A percentile compares a stretch with the other conserved stretches of the same genome.
These are phyloP conservation scores for Camelus bactrianus DNA, from an alignment of 2,113 vertebrate species.

Conservation along the genomic window DNA sequence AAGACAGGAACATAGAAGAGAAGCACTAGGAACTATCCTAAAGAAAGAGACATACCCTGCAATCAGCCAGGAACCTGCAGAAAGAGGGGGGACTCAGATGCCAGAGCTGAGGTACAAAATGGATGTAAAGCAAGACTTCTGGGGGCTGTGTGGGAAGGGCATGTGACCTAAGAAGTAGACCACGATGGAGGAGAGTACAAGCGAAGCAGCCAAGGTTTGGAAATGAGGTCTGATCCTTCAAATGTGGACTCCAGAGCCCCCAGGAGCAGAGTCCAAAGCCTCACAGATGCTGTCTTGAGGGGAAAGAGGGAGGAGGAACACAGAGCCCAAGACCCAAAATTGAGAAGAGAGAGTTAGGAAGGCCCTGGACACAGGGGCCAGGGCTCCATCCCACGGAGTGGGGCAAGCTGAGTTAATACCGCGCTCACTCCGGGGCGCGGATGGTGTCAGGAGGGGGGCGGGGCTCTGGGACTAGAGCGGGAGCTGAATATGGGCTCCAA, in stretches of 20 bases:
- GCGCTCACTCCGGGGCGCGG: not conserved
- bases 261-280: not conserved
- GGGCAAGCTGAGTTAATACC: not conserved
- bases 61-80: not conserved
- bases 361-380: not conserved
- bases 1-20: not conserved
- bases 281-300: not conserved
- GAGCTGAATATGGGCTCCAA: not conserved
- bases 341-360: not conserved
- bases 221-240: not conserved
- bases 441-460: slow-evolving; percentile 19
- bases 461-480: not conserved
- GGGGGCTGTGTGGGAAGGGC: fast-evolving
- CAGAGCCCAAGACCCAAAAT: not conserved
- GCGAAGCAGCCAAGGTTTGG: not conserved
- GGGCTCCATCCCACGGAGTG: not conserved
- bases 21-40: not conserved
- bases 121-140: not conserved
- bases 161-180: fast-evolving
- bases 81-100: not conserved
- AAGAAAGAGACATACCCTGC: not conserved
- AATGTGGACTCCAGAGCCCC: not conserved
- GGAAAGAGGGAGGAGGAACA: not conserved
- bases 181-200: fast-evolving
- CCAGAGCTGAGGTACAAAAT: not conserved